A percentile compares a stretch with the other conserved stretches of the same genome.
These are phyloP conservation scores for Epinotia brunnichana DNA, from an alignment of 2,888 invertebrate species.

Conservation along the genomic window DNA sequence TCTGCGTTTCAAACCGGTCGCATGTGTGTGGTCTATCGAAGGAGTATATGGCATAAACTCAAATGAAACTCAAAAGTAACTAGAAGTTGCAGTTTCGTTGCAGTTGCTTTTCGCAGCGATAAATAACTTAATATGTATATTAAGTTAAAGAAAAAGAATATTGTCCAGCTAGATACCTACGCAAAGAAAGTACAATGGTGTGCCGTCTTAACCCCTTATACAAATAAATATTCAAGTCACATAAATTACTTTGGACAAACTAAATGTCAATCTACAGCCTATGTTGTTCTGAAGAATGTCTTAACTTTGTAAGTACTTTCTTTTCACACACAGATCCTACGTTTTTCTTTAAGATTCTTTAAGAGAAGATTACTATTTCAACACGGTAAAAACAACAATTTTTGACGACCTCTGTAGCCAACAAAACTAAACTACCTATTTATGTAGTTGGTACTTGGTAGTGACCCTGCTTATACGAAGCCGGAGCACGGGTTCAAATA, in stretches of 20 bases:
- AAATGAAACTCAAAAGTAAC: too few species aligned
- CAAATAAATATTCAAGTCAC: conserved; percentile 80
- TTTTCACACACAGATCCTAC: background rate
- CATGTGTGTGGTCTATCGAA: too few species aligned
- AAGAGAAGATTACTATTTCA: conserved; percentile 11
- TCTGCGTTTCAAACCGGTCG: too few species aligned
- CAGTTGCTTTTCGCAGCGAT: conserved; percentile 51
- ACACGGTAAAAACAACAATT: too few species aligned
- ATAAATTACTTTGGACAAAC: conserved; percentile 83
- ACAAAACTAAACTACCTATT: too few species aligned
- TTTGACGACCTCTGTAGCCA: too few species aligned
- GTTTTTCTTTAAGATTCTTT: background rate
- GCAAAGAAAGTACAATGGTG: conserved; percentile 56
- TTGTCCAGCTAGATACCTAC: conserved; percentile 45
- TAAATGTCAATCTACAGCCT: conserved; percentile 82
- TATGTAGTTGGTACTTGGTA: too few species aligned
- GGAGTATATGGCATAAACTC: too few species aligned
- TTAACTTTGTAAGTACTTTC: background rate
- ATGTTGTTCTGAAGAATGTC: conserved; percentile 64
- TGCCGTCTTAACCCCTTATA: conserved; percentile 80
- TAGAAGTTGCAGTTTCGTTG: too few species aligned
- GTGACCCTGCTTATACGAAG: too few species aligned
- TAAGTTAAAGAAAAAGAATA: too few species aligned
- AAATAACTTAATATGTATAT: conserved; percentile 62
- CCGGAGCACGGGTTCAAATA: too few species aligned